Evolutionary conservation across 53 echinoderm and acorn worm genomes (phyloP).

Genomic region (Echinarachnius parma): DNA sequence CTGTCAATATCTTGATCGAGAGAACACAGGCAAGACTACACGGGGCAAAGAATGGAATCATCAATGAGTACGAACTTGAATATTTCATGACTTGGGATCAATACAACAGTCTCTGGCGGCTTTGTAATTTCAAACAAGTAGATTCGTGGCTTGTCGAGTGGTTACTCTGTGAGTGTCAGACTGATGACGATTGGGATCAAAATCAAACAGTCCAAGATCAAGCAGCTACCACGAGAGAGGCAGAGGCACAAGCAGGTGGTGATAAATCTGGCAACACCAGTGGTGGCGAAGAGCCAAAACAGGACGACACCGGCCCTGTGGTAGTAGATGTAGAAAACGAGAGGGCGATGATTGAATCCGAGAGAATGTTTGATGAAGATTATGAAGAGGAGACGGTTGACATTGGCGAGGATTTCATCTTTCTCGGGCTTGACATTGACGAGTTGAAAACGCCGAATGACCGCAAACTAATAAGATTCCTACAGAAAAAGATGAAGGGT

Average conservation of each 20-base stretch:
- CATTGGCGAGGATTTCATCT: slow-evolving; percentile 22
- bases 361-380: slow-evolving; percentile 57
- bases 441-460: background rate
- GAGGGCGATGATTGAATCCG: background rate
- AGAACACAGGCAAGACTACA: slow-evolving; percentile 12
- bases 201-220: background rate
- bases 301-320: background rate
- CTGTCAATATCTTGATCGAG: slow-evolving; percentile 3
- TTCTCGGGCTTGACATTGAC: slow-evolving; percentile 20
- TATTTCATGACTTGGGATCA: slow-evolving; percentile 23
- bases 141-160: slow-evolving; percentile 23
- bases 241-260: no score
- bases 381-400: background rate
- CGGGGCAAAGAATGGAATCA: slow-evolving; percentile 26
- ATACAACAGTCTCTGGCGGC: slow-evolving; percentile 3
- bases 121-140: background rate
- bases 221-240: background rate
- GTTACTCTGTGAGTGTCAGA: slow-evolving; percentile 6
- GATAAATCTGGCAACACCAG: no score
- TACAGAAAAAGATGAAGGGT: slow-evolving; percentile 46
- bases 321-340: slow-evolving; percentile 15
- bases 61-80: slow-evolving; percentile 28
- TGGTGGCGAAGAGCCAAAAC: background rate
- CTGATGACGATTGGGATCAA: background rate
- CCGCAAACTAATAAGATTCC: slow-evolving; percentile 3